Evolutionary conservation across 2,888 invertebrate genomes (phyloP).

Genomic region (Malthinus flaveolus): DNA sequence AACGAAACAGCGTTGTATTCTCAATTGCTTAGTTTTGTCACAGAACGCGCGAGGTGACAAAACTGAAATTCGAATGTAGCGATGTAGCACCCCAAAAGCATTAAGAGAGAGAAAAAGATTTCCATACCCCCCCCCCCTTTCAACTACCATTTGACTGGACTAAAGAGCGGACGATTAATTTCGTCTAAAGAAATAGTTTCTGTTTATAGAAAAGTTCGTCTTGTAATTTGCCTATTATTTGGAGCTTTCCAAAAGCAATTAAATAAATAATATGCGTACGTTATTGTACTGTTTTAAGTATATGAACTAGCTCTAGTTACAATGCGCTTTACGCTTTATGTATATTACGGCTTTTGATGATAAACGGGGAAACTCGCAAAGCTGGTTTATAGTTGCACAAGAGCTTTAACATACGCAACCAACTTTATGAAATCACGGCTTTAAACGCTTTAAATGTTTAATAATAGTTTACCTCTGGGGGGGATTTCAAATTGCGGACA

Average conservation of each 20-base stretch:
- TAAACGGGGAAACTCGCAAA: conserved; percentile 32
- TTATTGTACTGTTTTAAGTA: conserved; percentile 2
- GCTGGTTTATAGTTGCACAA: conserved; percentile 35
- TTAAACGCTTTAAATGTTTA: conserved; percentile 21
- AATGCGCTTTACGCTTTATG: conserved; percentile 19
- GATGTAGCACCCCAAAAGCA: too few relatives aligned
- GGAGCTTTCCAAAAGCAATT: too few relatives aligned
- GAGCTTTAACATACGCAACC: conserved; percentile 29
- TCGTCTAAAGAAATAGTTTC: too few relatives aligned
- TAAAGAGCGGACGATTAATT: too few relatives aligned
- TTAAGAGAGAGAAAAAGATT: too few relatives aligned
- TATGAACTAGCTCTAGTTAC: conserved; percentile 13
- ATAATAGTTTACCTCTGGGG: conserved; percentile 8
- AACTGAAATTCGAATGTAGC: too few relatives aligned
- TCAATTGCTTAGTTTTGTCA: too few relatives aligned
- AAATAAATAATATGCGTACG: conserved; percentile 6
- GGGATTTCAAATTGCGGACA: conserved; percentile 3
- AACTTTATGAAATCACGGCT: conserved; percentile 25
- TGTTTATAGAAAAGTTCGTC: too few relatives aligned
- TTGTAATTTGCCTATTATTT: neutral
- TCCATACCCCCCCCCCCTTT: too few relatives aligned
- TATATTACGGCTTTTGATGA: conserved; percentile 31
- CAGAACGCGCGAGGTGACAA: too few relatives aligned
- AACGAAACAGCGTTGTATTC: too few relatives aligned
- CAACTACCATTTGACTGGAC: too few relatives aligned